A percentile compares a stretch with the other conserved stretches of the same genome.
Evolutionary conservation across 2,888 invertebrate genomes (phyloP).

Genomic region (Tipula vernalis): DNA sequence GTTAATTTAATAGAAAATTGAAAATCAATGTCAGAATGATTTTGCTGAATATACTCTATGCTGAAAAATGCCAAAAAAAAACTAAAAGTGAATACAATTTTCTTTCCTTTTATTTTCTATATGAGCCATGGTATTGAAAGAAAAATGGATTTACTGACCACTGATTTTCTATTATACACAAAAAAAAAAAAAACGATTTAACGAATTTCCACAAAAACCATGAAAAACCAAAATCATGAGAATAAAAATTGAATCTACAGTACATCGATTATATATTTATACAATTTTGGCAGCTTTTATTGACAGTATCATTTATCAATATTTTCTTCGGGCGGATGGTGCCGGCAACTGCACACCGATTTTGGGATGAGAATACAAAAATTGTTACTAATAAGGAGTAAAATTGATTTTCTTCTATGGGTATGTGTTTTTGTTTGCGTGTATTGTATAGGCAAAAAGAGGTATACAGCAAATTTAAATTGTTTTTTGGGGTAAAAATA

Average conservation of each 20-base stretch:
- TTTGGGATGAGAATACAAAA: background rate
- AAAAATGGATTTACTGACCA: constrained; percentile 4
- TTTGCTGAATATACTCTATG: background rate
- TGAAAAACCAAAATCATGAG: background rate
- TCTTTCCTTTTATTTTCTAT: background rate
- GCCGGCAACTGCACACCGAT: background rate
- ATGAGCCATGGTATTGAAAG: background rate
- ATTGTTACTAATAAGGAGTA: background rate
- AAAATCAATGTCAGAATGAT: background rate
- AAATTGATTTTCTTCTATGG: background rate
- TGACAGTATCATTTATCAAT: background rate
- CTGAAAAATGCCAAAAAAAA: background rate
- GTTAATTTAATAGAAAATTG: constrained; percentile 4
- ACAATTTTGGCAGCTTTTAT: background rate
- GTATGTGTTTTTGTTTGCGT: background rate
- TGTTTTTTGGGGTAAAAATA: background rate
- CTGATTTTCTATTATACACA: background rate
- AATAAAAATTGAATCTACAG: background rate
- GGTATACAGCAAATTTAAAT: background rate
- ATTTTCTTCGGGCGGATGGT: background rate
- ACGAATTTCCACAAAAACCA: background rate
- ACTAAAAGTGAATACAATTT: background rate
- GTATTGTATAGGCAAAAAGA: background rate
- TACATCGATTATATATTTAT: background rate
- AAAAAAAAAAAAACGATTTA: background rate